These are phyloP conservation scores for Tachycineta bicolor DNA, from an alignment of 2,113 vertebrate genomes.

Conservation along the genomic window DNA sequence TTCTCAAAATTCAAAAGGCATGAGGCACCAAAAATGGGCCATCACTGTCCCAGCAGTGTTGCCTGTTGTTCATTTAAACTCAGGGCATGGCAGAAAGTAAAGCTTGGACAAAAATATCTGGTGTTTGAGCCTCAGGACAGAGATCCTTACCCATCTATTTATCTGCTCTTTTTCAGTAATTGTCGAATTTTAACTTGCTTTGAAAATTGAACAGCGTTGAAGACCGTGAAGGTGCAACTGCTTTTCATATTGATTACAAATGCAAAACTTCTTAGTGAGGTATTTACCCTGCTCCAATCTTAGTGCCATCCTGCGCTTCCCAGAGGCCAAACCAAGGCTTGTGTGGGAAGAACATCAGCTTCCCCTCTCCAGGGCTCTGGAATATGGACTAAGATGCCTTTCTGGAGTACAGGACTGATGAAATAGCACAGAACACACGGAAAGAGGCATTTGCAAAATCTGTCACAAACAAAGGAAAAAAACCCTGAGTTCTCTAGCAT, in stretches of 20 bases:
- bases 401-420: neutral
- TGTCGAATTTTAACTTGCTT: neutral
- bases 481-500: neutral
- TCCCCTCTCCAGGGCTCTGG: neutral
- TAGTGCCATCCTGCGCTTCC: neutral
- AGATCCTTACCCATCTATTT: neutral
- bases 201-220: neutral
- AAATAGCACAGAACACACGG: neutral
- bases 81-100: neutral
- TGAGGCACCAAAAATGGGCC: neutral
- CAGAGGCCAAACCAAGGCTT: neutral
- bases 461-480: neutral
- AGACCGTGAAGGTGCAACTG: neutral
- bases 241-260: neutral
- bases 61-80: neutral
- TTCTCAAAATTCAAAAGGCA: neutral
- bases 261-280: neutral
- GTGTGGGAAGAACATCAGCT: neutral
- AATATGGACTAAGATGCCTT: neutral
- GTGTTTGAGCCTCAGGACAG: neutral
- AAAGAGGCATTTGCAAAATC: neutral
- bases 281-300: neutral
- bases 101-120: neutral
- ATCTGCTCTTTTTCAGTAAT: neutral
- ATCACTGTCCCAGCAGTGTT: neutral